Percentiles rank a stretch among this genome's conserved stretches.
These are phyloP conservation scores for Hydrotaea cyrtoneurina DNA, from an alignment of 2,888 invertebrate species.

Conservation along the genomic window DNA sequence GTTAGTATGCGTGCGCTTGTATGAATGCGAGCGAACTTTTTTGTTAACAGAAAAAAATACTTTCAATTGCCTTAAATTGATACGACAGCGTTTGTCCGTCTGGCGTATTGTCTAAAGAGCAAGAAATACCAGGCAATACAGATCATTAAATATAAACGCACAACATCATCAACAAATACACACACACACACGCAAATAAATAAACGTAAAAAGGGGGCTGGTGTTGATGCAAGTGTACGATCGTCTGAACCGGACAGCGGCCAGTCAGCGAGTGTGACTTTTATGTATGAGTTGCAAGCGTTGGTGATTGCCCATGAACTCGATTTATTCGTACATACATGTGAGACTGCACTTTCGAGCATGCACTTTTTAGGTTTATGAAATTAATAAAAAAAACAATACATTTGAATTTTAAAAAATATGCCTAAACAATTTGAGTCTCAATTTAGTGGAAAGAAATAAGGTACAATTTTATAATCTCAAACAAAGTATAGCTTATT, in stretches of 20 bases:
- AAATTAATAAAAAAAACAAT: background rate
- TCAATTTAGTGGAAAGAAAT: background rate
- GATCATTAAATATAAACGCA: conserved; percentile 44
- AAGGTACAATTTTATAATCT: no score
- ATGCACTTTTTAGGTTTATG: conserved; percentile 21
- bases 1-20: background rate
- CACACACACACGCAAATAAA: background rate
- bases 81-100: background rate
- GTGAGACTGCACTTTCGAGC: conserved; percentile 55
- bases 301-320: conserved; percentile 63
- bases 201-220: conserved; percentile 56
- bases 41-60: background rate
- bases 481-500: no score
- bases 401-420: background rate
- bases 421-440: background rate
- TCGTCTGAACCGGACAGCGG: background rate
- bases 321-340: conserved; percentile 63
- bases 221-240: conserved; percentile 22
- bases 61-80: conserved; percentile 36
- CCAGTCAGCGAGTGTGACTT: background rate
- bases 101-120: conserved; percentile 50
- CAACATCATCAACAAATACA: no score
- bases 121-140: conserved; percentile 17
- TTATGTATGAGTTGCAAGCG: background rate
- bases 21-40: background rate